Percentiles rank a stretch among this genome's conserved stretches.
Conservation (phyloP, 1,140 invertebrate genomes). For the Calycopis cecrops region DNA sequence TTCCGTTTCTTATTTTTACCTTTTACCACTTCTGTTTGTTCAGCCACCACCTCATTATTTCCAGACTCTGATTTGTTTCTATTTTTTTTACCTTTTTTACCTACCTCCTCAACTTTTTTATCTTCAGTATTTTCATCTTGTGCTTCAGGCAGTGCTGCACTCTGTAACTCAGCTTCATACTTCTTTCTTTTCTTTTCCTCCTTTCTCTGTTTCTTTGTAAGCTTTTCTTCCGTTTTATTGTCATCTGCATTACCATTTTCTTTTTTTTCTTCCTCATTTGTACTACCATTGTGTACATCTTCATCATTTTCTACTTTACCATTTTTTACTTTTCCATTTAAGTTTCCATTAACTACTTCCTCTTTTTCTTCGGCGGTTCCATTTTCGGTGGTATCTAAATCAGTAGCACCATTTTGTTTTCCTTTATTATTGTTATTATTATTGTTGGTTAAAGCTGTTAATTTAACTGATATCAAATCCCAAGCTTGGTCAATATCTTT, state of each 20-base stretch:
- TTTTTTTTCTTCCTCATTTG: constrained; percentile 29
- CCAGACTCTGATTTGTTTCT: constrained; percentile 53
- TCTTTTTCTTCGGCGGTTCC: constrained; percentile 22
- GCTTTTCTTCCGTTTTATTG: constrained; percentile 40
- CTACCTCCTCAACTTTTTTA: constrained; percentile 38
- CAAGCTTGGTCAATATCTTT: constrained; percentile 80
- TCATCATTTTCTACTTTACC: constrained; percentile 18
- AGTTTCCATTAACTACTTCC: constrained; percentile 24
- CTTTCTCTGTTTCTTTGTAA: constrained; percentile 74
- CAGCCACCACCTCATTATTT: constrained; percentile 34
- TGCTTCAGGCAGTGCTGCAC: constrained; percentile 34
- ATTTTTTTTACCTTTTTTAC: constrained; percentile 63
- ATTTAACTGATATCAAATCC: constrained; percentile 81
- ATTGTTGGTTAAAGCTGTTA: constrained; percentile 71
- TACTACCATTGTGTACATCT: not conserved
- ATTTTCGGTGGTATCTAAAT: constrained; percentile 15
- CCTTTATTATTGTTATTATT: constrained; percentile 29
- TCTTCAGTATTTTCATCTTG: constrained; percentile 18
- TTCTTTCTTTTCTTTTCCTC: constrained; percentile 73
- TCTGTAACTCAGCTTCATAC: constrained; percentile 68
- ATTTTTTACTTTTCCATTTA: constrained; percentile 20
- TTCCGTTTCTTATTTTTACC: constrained; percentile 64
- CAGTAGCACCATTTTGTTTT: constrained; percentile 31
- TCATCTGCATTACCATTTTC: constrained; percentile 24
- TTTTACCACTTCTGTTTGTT: constrained; percentile 28